Conservation (phyloP, 2,797 vertebrate species). For the Phylloscopus collybita region DNA sequence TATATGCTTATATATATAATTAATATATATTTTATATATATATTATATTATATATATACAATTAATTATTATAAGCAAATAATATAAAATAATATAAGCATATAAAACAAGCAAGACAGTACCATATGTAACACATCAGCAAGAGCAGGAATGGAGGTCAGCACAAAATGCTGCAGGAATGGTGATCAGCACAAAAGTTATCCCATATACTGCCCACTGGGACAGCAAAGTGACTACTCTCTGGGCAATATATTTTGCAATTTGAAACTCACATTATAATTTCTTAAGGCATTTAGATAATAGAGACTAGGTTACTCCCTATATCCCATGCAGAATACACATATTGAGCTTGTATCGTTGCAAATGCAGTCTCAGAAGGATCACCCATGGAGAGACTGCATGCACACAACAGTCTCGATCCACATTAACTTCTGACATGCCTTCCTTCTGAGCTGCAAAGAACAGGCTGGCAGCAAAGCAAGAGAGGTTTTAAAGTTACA, state of each 20-base stretch:
- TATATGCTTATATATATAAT: too few species aligned
- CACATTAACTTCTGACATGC: not conserved
- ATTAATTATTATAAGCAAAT: too few species aligned
- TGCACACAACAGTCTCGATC: not conserved
- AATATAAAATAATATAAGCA: too few species aligned
- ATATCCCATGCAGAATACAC: not conserved
- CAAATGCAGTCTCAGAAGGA: not conserved
- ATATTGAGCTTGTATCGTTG: not conserved
- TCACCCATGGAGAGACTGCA: fast-evolving
- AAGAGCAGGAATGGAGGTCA: not conserved
- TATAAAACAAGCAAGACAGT: not conserved
- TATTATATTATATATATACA: too few species aligned
- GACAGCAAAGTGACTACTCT: not conserved
- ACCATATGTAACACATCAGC: not conserved
- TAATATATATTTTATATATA: too few species aligned
- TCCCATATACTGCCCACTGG: not conserved
- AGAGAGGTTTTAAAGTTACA: not conserved
- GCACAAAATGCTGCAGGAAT: not conserved
- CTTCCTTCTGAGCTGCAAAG: not conserved
- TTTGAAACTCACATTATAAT: not conserved
- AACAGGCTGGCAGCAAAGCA: not conserved
- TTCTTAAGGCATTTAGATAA: not conserved
- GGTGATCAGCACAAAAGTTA: not conserved
- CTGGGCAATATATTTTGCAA: not conserved
- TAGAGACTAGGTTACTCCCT: not conserved